A percentile compares a stretch with the other conserved stretches of the same genome.
Evolutionary conservation across 1,140 invertebrate genomes (phyloP).

Genomic region (Leptinotarsa defecta): DNA sequence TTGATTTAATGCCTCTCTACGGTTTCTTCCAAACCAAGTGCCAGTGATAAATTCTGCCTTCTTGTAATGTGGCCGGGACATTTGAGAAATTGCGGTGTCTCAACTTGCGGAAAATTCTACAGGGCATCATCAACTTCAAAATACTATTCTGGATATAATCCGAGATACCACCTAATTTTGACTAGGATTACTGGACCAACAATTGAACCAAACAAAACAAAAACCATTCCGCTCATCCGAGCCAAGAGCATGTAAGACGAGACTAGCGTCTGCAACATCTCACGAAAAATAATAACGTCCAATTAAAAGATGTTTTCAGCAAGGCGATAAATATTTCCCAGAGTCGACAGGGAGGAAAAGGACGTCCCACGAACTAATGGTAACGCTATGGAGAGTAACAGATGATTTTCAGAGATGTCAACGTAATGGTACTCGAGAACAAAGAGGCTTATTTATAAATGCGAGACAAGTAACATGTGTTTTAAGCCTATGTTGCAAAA

Average conservation of each 20-base stretch:
- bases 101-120: too few relatives aligned
- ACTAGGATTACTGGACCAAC: too few relatives aligned
- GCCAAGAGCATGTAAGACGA: slow-evolving; percentile 1
- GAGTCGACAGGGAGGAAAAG: neutral
- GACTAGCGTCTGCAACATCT: neutral
- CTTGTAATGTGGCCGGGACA: neutral
- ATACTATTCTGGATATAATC: too few relatives aligned
- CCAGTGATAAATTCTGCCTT: neutral
- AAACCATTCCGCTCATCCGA: neutral
- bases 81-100: too few relatives aligned
- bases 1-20: neutral
- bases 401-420: slow-evolving; percentile 12
- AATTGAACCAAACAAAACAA: too few relatives aligned
- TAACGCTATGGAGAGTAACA: slow-evolving; percentile 8
- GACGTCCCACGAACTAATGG: slow-evolving; percentile 2
- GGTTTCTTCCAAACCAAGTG: neutral
- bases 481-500: slow-evolving; percentile 16
- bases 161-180: too few relatives aligned
- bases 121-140: too few relatives aligned
- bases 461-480: slow-evolving; percentile 18
- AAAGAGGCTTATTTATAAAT: slow-evolving; percentile 20
- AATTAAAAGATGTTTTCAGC: slow-evolving; percentile 8
- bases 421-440: slow-evolving; percentile 1
- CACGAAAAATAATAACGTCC: slow-evolving; percentile 8
- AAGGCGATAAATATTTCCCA: neutral